A percentile compares a stretch with the other conserved stretches of the same genome.
Conservation (phyloP, 30 jellyfish, hydroid and myxozoan genomes). For the Clytia hemisphaerica region DNA sequence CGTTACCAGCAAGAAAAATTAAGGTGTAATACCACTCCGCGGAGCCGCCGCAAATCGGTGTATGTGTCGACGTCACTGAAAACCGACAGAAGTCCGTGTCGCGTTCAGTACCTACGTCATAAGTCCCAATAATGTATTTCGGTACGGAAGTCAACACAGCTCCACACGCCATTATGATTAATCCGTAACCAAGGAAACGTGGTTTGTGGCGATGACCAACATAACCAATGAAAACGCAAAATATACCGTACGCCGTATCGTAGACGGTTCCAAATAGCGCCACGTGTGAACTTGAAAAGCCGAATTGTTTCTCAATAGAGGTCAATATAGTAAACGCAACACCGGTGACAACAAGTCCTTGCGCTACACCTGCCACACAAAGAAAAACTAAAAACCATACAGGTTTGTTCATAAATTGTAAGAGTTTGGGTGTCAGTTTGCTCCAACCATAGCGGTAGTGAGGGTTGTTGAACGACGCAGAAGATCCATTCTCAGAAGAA, state of each 20-base stretch:
- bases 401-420: constrained; percentile 65
- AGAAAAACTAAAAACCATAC: constrained; percentile 35
- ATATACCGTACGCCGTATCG: constrained; percentile 82
- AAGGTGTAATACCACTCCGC: constrained; percentile 60
- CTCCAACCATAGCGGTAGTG: constrained; percentile 89
- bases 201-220: constrained; percentile 80
- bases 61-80: background rate
- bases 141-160: constrained; percentile 66
- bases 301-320: constrained; percentile 79
- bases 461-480: too few relatives aligned
- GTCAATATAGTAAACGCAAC: constrained; percentile 52
- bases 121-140: constrained; percentile 54
- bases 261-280: constrained; percentile 55
- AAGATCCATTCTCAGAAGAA: too few relatives aligned
- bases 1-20: constrained; percentile 53
- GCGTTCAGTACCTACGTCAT: constrained; percentile 62
- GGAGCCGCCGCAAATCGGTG: constrained; percentile 50
- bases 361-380: constrained; percentile 53
- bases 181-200: constrained; percentile 63
- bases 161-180: constrained; percentile 62
- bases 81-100: constrained; percentile 57
- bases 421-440: constrained; percentile 29
- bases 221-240: constrained; percentile 64
- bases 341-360: constrained; percentile 92
- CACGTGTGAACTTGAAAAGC: constrained; percentile 73